phyloP scores from a whole-genome alignment of 2,888 invertebrate genomes.

The Deilephila porcellus region DNA sequence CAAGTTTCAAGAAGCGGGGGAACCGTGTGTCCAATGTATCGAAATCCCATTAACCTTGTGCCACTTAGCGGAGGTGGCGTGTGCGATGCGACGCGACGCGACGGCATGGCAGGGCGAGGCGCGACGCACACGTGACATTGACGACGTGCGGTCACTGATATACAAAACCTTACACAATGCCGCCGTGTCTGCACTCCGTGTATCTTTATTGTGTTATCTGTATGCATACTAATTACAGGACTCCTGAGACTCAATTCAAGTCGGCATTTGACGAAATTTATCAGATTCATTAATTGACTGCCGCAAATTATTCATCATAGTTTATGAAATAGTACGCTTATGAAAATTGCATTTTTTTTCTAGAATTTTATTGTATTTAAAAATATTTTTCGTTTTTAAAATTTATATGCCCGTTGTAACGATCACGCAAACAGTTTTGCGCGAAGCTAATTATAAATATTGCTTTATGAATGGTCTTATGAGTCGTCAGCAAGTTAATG shows the following conservation, averaged over 20 bases:
- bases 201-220: neutral
- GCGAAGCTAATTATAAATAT: neutral
- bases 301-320: no score
- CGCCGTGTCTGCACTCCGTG: conserved; percentile 17
- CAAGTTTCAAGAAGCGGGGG: conserved; percentile 5
- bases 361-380: neutral
- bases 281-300: no score
- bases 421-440: neutral
- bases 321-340: no score
- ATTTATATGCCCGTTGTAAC: neutral
- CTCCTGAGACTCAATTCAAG: neutral
- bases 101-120: conserved; percentile 61
- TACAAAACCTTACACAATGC: conserved; percentile 54
- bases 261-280: no score
- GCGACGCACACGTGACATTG: conserved; percentile 50
- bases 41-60: conserved; percentile 35
- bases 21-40: conserved; percentile 16
- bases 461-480: neutral
- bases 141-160: conserved; percentile 53
- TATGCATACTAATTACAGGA: neutral
- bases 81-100: conserved; percentile 40
- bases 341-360: no score
- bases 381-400: neutral
- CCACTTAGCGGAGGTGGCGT: conserved; percentile 28
- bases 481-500: neutral